Conservation (phyloP, 2,113 vertebrate genomes). For the Vimba vimba region DNA sequence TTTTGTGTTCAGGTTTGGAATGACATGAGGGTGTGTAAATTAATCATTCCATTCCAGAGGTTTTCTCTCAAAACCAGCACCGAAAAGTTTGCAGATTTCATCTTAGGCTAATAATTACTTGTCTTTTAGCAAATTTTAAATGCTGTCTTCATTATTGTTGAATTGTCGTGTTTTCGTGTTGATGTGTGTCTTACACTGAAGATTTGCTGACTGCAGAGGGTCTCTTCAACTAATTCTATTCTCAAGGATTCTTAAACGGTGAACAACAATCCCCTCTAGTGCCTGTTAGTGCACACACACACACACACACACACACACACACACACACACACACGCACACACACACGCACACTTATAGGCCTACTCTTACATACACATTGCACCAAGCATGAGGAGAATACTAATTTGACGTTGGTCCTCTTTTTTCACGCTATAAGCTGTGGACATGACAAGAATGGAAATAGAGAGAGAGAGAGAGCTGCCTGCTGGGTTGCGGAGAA, state of each 20-base stretch:
- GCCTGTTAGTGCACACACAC: neutral
- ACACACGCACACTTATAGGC: neutral
- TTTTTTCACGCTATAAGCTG: slow-evolving; percentile 36
- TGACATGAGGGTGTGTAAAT: neutral
- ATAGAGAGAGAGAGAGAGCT: neutral
- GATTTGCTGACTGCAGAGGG: slow-evolving; percentile 44
- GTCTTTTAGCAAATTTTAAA: neutral
- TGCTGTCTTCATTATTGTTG: neutral
- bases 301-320: neutral
- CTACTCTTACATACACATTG: neutral
- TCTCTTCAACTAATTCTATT: slow-evolving; percentile 26
- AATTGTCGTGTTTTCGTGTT: neutral
- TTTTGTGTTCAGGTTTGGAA: neutral
- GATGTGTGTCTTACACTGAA: slow-evolving; percentile 1
- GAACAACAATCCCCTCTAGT: neutral
- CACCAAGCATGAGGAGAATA: slow-evolving; percentile 35
- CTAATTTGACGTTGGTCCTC: slow-evolving; percentile 39
- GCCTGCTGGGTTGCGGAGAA: neutral
- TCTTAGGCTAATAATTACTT: neutral
- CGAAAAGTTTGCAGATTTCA: neutral
- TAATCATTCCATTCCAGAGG: neutral
- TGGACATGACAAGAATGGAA: slow-evolving; percentile 52
- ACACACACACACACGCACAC: neutral
- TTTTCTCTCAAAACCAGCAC: neutral
- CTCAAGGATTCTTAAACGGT: slow-evolving; percentile 23